Evolutionary conservation across 2,888 invertebrate genomes (phyloP).

Genomic region (Noctua janthina): DNA sequence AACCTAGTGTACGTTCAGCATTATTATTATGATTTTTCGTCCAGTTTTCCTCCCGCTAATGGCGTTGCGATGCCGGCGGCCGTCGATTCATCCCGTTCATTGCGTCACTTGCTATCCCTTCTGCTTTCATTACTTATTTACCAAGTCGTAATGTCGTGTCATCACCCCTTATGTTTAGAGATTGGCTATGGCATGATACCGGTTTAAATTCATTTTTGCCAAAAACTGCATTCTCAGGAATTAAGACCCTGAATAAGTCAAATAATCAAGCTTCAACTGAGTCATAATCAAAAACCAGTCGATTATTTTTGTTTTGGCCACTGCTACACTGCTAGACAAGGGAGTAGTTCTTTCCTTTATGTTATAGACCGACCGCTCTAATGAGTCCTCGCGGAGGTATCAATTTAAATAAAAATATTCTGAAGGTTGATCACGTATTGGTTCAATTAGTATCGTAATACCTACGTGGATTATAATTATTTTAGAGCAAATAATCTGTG

Average conservation of each 20-base stretch:
- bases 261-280: neutral
- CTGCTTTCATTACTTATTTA: slow-evolving; percentile 51
- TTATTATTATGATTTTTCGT: slow-evolving; percentile 75
- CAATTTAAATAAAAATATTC: too few species aligned
- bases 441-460: too few species aligned
- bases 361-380: too few species aligned
- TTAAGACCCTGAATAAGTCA: neutral
- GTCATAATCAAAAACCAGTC: neutral
- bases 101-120: slow-evolving; percentile 71
- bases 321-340: too few species aligned
- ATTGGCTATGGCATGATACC: slow-evolving; percentile 3
- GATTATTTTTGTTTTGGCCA: too few species aligned
- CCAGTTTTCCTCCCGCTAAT: slow-evolving; percentile 82
- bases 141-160: slow-evolving; percentile 54
- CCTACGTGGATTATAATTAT: too few species aligned
- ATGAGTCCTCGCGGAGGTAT: too few species aligned
- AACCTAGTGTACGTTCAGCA: slow-evolving; percentile 69
- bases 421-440: too few species aligned
- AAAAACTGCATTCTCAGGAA: neutral
- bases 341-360: too few species aligned
- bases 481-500: too few species aligned
- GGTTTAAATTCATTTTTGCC: neutral
- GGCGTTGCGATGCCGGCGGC: slow-evolving; percentile 71
- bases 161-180: slow-evolving; percentile 31
- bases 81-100: slow-evolving; percentile 80